Evolutionary conservation across 1,140 invertebrate species (phyloP).

Genomic region (Bombus superbus): DNA sequence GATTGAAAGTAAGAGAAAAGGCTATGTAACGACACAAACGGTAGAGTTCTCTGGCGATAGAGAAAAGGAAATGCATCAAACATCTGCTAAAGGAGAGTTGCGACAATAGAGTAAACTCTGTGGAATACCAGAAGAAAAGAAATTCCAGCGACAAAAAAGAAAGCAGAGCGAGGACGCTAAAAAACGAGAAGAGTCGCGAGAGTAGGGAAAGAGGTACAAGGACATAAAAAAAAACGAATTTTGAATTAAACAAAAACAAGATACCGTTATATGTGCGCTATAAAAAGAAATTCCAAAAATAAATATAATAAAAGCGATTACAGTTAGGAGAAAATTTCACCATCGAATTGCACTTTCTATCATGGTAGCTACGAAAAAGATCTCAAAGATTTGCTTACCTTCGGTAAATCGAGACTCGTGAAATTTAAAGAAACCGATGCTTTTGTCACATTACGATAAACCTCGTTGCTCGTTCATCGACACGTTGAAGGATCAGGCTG

Average conservation of each 20-base stretch:
- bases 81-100: not conserved
- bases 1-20: not conserved
- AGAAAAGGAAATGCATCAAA: not conserved
- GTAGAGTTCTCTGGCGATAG: not conserved
- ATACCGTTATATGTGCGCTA: not conserved
- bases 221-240: not conserved
- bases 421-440: too few species aligned
- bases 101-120: not conserved
- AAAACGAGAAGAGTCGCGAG: not conserved
- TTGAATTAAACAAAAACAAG: not conserved
- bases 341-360: too few species aligned
- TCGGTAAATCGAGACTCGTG: too few species aligned
- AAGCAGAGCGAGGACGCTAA: not conserved
- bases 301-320: not conserved
- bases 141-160: not conserved
- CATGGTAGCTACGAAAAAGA: too few species aligned
- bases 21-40: not conserved
- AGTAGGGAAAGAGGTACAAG: not conserved
- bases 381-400: too few species aligned
- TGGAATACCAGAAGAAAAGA: not conserved
- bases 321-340: too few species aligned
- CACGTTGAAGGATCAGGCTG: too few species aligned
- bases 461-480: too few species aligned
- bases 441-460: too few species aligned
- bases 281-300: not conserved